phyloP scores from a whole-genome alignment of 2,113 vertebrate genomes.

The Stigmatopora nigra region DNA sequence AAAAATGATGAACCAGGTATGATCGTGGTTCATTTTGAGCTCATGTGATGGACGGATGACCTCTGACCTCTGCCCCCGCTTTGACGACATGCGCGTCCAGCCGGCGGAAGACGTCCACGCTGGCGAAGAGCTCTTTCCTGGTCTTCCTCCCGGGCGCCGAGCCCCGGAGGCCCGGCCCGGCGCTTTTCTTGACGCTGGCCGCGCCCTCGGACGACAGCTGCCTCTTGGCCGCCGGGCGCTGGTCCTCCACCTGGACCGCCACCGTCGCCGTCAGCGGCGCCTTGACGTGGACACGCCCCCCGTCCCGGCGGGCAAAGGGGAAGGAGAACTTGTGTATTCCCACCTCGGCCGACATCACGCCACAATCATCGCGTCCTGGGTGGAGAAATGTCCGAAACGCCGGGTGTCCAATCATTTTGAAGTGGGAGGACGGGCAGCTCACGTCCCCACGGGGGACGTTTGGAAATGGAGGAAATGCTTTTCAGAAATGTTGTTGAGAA shows the following conservation, averaged over 20 bases:
- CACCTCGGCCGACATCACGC: slow-evolving; percentile 58
- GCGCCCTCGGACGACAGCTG: slow-evolving; percentile 71
- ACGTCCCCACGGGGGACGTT: no score
- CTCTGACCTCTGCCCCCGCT: slow-evolving; percentile 62
- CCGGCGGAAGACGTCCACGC: slow-evolving; percentile 47
- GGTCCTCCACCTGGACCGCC: slow-evolving; percentile 57
- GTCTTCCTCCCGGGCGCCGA: slow-evolving; percentile 26
- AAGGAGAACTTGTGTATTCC: slow-evolving; percentile 61
- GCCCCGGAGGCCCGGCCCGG: slow-evolving; percentile 12
- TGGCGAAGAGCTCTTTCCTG: slow-evolving; percentile 67
- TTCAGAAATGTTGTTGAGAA: no score
- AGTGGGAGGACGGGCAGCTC: no score
- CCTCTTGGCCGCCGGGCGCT: slow-evolving; percentile 63
- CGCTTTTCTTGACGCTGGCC: slow-evolving; percentile 61
- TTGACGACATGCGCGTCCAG: slow-evolving; percentile 60
- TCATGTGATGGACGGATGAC: no score
- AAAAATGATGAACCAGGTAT: no score
- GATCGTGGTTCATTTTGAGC: no score
- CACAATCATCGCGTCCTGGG: slow-evolving; percentile 45
- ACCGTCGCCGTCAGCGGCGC: slow-evolving; percentile 1
- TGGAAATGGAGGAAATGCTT: no score
- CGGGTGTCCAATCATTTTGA: no score
- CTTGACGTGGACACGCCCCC: slow-evolving; percentile 40
- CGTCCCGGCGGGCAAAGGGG: slow-evolving; percentile 49
- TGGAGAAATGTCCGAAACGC: background rate